Conservation (phyloP, 2,888 invertebrate genomes). For the Brachypalpus laphriformis region DNA sequence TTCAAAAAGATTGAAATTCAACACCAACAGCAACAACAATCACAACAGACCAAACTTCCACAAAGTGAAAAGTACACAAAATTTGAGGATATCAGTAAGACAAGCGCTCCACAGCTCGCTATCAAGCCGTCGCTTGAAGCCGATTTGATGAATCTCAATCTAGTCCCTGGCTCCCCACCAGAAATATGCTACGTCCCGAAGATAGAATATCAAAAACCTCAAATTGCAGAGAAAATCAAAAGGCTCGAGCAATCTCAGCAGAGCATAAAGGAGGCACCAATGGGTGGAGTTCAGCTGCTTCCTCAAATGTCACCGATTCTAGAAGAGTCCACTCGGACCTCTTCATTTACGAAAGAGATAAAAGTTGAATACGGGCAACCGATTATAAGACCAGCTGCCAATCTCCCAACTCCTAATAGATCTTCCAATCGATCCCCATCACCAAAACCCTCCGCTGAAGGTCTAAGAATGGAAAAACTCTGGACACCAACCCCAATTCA, state of each 20-base stretch:
- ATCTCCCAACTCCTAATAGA: constrained; percentile 78
- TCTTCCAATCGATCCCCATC: constrained; percentile 82
- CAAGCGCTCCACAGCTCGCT: constrained; percentile 17
- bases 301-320: constrained; percentile 77
- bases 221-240: constrained; percentile 85
- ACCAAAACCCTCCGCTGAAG: constrained; percentile 86
- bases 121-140: constrained; percentile 73
- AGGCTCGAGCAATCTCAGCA: constrained; percentile 85
- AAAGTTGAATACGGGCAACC: constrained; percentile 81
- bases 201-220: constrained; percentile 82
- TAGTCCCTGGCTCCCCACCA: constrained; percentile 88
- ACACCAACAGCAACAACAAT: constrained; percentile 75
- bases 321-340: constrained; percentile 74
- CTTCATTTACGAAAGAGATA: constrained; percentile 78
- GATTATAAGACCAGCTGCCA: constrained; percentile 81
- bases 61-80: constrained; percentile 82
- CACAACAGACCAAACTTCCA: constrained; percentile 73
- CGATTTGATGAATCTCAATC: constrained; percentile 83
- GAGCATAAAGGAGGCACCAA: constrained; percentile 84
- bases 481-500: constrained; percentile 84
- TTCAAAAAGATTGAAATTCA: constrained; percentile 85
- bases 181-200: constrained; percentile 87
- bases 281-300: constrained; percentile 85
- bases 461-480: constrained; percentile 87
- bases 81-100: constrained; percentile 79